Evolutionary conservation across 2,888 invertebrate genomes (phyloP).

Genomic region (Phengaris alcon): DNA sequence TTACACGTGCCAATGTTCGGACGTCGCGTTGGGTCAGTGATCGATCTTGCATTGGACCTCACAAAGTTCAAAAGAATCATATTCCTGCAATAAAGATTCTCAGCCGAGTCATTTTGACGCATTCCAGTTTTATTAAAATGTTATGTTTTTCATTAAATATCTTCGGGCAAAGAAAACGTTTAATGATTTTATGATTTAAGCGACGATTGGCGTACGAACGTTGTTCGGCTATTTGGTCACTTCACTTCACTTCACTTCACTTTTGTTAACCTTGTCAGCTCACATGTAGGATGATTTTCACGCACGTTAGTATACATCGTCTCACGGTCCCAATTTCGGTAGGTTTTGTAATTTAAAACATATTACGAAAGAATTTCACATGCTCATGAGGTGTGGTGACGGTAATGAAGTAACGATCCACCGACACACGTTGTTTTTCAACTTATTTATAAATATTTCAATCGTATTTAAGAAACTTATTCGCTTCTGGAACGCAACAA

Average conservation of each 20-base stretch:
- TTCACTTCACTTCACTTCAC: neutral
- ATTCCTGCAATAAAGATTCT: neutral
- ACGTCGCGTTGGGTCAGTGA: neutral
- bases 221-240: neutral
- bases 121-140: neutral
- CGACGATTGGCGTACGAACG: neutral
- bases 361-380: slow-evolving; percentile 25
- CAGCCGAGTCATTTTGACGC: neutral
- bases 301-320: neutral
- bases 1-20: neutral
- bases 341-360: slow-evolving; percentile 6
- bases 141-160: neutral
- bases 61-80: neutral
- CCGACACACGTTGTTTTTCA: neutral
- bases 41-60: neutral
- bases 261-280: slow-evolving; percentile 9
- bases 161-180: neutral
- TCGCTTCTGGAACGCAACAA: neutral
- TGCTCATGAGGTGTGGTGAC: slow-evolving; percentile 13
- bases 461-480: neutral
- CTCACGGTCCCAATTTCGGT: slow-evolving; percentile 23
- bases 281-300: neutral
- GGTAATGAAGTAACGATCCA: slow-evolving; percentile 1
- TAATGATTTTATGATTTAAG: neutral
- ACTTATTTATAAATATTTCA: neutral